Conservation (phyloP, 2,797 vertebrate genomes). For the Meriones psammophilus region DNA sequence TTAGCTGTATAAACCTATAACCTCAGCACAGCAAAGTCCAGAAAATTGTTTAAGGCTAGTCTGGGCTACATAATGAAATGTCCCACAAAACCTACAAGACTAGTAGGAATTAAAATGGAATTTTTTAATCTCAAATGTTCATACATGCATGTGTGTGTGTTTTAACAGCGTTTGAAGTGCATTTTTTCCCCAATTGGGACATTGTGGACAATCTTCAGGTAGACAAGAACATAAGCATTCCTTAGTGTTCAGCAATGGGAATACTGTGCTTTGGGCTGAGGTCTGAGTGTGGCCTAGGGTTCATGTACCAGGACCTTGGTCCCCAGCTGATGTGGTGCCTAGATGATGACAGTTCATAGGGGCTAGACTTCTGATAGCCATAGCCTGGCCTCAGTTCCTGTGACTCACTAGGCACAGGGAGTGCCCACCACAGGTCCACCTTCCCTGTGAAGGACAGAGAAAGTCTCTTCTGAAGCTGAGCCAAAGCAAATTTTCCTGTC, state of each 20-base stretch:
- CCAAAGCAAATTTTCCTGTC: neutral
- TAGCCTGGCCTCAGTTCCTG: neutral
- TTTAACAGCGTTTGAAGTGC: neutral
- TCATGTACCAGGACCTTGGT: neutral
- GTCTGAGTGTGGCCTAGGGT: neutral
- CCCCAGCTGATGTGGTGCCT: neutral
- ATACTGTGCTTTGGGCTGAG: neutral
- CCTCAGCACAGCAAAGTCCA: neutral
- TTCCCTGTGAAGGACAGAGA: neutral
- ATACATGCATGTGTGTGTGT: neutral
- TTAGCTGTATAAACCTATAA: neutral
- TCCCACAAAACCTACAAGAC: neutral
- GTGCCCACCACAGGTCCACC: neutral
- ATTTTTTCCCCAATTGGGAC: neutral
- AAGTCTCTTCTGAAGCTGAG: neutral
- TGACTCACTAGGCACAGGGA: neutral
- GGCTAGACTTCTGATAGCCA: neutral
- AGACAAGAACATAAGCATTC: neutral
- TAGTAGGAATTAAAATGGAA: neutral
- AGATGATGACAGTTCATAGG: neutral
- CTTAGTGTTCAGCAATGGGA: neutral
- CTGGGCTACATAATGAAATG: neutral
- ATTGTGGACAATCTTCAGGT: neutral
- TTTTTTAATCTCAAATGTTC: neutral
- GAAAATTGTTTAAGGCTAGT: neutral